phyloP scores from a whole-genome alignment of 2,797 vertebrate species.

The Phaenicophaeus curvirostris region DNA sequence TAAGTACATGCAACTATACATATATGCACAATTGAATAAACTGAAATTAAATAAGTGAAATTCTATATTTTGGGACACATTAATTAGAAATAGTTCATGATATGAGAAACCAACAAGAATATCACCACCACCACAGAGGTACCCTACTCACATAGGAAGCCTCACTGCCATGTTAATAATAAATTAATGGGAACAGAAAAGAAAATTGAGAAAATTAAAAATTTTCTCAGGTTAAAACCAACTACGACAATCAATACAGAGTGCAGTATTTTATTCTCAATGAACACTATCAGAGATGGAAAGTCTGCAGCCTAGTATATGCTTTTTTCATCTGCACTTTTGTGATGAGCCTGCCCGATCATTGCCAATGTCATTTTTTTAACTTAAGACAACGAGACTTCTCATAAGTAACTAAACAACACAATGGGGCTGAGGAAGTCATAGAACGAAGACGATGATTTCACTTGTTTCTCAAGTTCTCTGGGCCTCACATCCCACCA shows the following conservation, averaged over 20 bases:
- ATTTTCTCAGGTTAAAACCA: background rate
- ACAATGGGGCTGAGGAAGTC: accelerated
- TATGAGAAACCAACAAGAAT: background rate
- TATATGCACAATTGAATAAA: background rate
- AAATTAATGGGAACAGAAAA: background rate
- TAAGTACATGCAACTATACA: background rate
- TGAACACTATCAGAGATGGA: background rate
- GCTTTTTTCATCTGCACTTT: background rate
- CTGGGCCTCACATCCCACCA: background rate
- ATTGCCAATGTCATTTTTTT: background rate
- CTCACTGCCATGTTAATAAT: background rate
- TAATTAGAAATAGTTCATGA: background rate
- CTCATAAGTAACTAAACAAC: background rate
- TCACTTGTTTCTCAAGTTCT: background rate
- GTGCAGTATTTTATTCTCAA: background rate
- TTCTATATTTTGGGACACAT: background rate
- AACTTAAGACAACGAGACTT: background rate
- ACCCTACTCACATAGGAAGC: background rate
- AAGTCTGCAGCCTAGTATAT: background rate
- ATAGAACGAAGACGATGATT: background rate
- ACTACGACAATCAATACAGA: background rate
- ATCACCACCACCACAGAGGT: accelerated
- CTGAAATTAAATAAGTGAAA: background rate
- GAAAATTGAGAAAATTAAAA: background rate
- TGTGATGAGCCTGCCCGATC: background rate